Percentiles rank a stretch among this genome's conserved stretches.
Evolutionary conservation across 92 coral and sea anemone genomes (phyloP).

Genomic region (Isaurus tuberculatus): DNA sequence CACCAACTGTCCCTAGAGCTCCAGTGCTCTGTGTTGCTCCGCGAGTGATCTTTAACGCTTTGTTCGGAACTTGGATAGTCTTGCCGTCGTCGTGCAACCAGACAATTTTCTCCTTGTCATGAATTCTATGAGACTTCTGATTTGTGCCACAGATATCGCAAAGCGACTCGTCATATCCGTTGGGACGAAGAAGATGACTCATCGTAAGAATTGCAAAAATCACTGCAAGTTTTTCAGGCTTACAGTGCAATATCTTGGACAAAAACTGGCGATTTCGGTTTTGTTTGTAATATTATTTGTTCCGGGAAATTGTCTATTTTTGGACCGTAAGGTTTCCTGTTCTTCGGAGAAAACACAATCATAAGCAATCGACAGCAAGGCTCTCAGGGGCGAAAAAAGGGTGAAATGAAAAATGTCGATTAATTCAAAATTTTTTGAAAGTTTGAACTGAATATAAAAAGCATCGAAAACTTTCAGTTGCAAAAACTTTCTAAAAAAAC

Average conservation of each 20-base stretch:
- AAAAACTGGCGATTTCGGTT: not conserved
- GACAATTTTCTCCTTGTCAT: slow-evolving; percentile 22
- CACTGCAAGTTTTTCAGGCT: not conserved
- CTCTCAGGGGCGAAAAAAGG: no score
- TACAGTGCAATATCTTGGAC: not conserved
- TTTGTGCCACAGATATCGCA: slow-evolving; percentile 25
- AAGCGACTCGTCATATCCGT: slow-evolving; percentile 7
- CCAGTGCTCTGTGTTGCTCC: slow-evolving; percentile 17
- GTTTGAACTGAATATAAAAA: no score
- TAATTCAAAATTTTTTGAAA: no score
- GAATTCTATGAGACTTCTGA: slow-evolving; percentile 11
- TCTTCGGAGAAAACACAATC: no score
- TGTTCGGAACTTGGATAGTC: slow-evolving; percentile 11
- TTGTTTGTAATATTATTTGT: not conserved
- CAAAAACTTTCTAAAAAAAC: no score
- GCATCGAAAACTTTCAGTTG: no score
- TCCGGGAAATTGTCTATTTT: not conserved
- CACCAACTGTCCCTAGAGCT: slow-evolving; percentile 4
- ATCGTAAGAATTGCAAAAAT: not conserved
- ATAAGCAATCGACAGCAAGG: no score
- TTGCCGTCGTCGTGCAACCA: slow-evolving; percentile 25
- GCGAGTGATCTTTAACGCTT: slow-evolving; percentile 23
- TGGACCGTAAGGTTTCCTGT: not conserved
- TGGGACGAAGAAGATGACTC: slow-evolving; percentile 31
- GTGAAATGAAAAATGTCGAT: no score